Evolutionary conservation across 2,797 vertebrate genomes (phyloP).

Genomic region (Gallirallus australis): DNA sequence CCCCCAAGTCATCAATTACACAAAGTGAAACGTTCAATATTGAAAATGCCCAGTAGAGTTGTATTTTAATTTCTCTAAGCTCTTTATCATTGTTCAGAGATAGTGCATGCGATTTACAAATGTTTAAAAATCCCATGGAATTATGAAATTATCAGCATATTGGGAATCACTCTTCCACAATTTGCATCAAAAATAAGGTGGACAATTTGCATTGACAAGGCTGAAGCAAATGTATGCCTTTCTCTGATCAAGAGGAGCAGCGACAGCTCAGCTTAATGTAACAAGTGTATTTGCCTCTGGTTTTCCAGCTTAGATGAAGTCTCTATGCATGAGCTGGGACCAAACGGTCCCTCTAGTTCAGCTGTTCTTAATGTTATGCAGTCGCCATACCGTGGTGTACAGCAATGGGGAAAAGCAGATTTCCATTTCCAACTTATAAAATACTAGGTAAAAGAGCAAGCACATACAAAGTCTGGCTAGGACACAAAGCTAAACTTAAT

Average conservation of each 20-base stretch:
- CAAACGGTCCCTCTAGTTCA: not conserved
- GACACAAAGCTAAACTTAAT: not conserved
- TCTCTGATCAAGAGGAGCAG: not conserved
- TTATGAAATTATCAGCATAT: not conserved
- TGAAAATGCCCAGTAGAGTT: conserved; percentile 44
- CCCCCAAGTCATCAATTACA: conserved; percentile 44
- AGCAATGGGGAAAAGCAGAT: not conserved
- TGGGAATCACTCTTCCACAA: not conserved
- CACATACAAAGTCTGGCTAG: not conserved
- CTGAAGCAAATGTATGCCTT: not conserved
- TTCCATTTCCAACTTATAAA: conserved; percentile 9
- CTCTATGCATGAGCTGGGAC: not conserved
- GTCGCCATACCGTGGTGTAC: not conserved
- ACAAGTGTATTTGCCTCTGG: not conserved
- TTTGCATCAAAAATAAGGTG: conserved; percentile 16
- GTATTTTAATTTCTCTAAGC: conserved; percentile 50
- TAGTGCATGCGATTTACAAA: not conserved
- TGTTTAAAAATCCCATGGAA: not conserved
- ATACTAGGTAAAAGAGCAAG: not conserved
- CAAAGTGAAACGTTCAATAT: not conserved
- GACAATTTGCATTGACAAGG: conserved; percentile 27
- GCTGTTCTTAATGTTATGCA: not conserved
- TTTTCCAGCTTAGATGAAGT: not conserved
- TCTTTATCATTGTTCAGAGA: conserved; percentile 16
- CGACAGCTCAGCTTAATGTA: not conserved